Evolutionary conservation across 1,140 invertebrate genomes (phyloP).

Genomic region (Magallana ariakensis): DNA sequence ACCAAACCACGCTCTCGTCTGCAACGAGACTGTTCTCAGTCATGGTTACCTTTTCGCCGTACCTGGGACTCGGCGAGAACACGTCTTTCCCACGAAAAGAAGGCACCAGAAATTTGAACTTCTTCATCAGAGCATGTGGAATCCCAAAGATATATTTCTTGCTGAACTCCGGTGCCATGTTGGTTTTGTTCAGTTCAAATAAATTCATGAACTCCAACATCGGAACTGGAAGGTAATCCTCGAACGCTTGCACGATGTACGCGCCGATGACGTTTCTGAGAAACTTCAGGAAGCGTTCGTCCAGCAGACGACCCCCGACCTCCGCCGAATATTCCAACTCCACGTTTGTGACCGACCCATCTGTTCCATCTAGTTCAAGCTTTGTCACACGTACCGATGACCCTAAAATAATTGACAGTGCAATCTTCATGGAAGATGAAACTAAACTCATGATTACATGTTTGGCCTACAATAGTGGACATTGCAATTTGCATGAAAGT

Average conservation of each 20-base stretch:
- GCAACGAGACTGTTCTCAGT: background rate
- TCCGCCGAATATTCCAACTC: background rate
- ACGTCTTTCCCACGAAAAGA: background rate
- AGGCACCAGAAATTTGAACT: background rate
- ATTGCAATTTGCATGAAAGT: background rate
- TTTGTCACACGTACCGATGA: background rate
- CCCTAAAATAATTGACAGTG: background rate
- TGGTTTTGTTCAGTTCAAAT: conserved; percentile 18
- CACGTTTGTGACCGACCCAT: background rate
- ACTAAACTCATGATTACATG: background rate
- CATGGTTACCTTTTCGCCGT: conserved; percentile 4
- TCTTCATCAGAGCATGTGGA: background rate
- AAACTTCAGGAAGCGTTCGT: background rate
- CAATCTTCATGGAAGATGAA: background rate
- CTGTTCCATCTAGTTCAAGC: background rate
- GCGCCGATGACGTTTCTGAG: background rate
- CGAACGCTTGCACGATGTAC: background rate
- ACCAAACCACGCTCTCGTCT: background rate
- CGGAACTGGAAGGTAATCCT: background rate
- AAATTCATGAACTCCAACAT: conserved; percentile 8
- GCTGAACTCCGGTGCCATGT: background rate
- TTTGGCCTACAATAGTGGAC: too few species aligned
- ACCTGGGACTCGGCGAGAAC: background rate
- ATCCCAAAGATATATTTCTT: conserved; percentile 2
- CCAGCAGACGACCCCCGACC: background rate